Percentiles rank a stretch among this genome's conserved stretches.
These are phyloP conservation scores for Tetrax tetrax DNA, from an alignment of 2,113 vertebrate genomes.

Conservation along the genomic window DNA sequence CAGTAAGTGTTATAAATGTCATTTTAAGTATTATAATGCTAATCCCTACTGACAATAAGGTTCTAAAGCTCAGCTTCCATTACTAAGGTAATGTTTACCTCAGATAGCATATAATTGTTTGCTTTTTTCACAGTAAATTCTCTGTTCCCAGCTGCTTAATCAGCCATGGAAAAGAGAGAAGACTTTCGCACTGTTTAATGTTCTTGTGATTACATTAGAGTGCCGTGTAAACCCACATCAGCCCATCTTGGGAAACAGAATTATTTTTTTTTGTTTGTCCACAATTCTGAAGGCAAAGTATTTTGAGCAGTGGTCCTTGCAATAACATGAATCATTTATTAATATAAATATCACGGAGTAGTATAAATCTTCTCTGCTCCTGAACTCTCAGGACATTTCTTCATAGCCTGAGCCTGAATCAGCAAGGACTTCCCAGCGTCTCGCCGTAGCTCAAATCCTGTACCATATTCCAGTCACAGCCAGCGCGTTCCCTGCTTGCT, in stretches of 20 bases:
- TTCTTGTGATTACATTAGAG: slow-evolving; percentile 70
- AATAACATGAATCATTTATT: slow-evolving; percentile 53
- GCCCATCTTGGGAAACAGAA: slow-evolving; percentile 11
- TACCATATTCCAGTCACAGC: slow-evolving; percentile 66
- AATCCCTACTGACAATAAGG: slow-evolving; percentile 87
- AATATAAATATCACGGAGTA: slow-evolving; percentile 56
- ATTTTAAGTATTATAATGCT: slow-evolving; percentile 89
- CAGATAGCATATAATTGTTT: slow-evolving; percentile 87
- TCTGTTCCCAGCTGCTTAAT: slow-evolving; percentile 88
- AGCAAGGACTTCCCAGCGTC: slow-evolving; percentile 2
- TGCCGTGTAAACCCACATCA: slow-evolving; percentile 28
- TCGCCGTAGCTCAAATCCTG: not conserved
- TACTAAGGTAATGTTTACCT: slow-evolving; percentile 93
- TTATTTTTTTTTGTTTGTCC: slow-evolving; percentile 53
- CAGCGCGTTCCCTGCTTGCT: not conserved
- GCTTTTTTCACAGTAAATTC: slow-evolving; percentile 81
- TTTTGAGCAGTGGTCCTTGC: slow-evolving; percentile 48
- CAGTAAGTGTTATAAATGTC: slow-evolving; percentile 93
- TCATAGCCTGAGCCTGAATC: not conserved
- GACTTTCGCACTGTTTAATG: slow-evolving; percentile 70
- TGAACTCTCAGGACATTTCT: slow-evolving; percentile 55
- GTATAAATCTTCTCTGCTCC: slow-evolving; percentile 45
- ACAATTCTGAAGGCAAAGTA: slow-evolving; percentile 25
- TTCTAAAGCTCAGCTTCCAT: slow-evolving; percentile 84
- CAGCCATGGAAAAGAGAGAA: slow-evolving; percentile 82